Evolutionary conservation across 2,797 vertebrate genomes (phyloP), one percentile per base, ranked within the genome.

Genomic region (Sebastes miniatus): DNA sequence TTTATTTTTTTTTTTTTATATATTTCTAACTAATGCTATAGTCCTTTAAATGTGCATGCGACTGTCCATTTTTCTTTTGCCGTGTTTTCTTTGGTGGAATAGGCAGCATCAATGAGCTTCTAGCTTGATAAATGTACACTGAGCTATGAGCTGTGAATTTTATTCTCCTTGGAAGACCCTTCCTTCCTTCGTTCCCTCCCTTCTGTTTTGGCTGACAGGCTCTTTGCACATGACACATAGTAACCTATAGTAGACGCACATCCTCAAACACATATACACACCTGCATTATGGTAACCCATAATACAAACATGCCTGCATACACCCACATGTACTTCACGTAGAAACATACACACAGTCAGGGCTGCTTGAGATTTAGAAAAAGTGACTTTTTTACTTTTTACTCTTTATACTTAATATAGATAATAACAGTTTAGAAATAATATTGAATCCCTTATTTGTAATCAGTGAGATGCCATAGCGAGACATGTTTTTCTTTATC

Each of bases 11-110:
- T 47, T 18, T 8, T 50, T 77, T 59, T 32, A 25, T 11, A 56
- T 77, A 63, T 32, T 29, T 12, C 47, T 56, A 76, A 64, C 13
- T 66, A 72, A 79, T 79, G 71, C 18, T 75, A 59, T 32, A 74
- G 75, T 63, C 80, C 83, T 81, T 63, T 69, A 76, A 88, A 81
- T 64, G 89, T 92, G 88, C 89, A 92, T 92, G 88, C 13, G n/a
- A 50, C 31, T 91, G 75, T 81, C 76, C 29, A 80, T 87, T 64
- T 70, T 56, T 59, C 27, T 54, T 62, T 70, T 78, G 50, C 75
- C 80, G 73, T 81, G 77, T 86, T 85, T 78, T 75, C 73, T 84
- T 62, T 83, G 76, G 71, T 82, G 87, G 72, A 81, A 69, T 64
- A 81, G 73, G 57, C 79, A 79, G 87, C 65, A 64, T 80, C 77